Percentiles rank a stretch among this genome's conserved stretches.
phyloP scores from a whole-genome alignment of 2,888 invertebrate genomes.

The Megastigmus dorsalis region DNA sequence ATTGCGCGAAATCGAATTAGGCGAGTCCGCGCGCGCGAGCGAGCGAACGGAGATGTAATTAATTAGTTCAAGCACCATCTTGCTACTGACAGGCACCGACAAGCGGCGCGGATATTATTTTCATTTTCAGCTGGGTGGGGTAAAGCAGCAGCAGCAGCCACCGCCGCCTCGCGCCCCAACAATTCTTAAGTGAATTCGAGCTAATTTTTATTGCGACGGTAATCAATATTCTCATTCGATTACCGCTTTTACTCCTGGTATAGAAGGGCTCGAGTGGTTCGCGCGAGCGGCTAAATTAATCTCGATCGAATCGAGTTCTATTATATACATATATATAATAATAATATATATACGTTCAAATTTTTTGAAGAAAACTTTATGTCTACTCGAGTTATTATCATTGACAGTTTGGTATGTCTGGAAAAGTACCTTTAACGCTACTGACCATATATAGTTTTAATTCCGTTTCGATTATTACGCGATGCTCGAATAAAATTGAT shows the following conservation, averaged over 20 bases:
- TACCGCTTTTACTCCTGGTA: background rate
- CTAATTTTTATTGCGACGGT: constrained; percentile 48
- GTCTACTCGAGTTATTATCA: too few species aligned
- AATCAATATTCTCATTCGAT: constrained; percentile 54
- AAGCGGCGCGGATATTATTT: constrained; percentile 53
- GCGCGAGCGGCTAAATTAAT: background rate
- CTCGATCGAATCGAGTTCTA: background rate
- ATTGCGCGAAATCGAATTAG: constrained; percentile 72
- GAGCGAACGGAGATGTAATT: constrained; percentile 68
- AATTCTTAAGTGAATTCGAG: constrained; percentile 42
- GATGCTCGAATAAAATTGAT: too few species aligned
- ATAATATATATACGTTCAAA: too few species aligned
- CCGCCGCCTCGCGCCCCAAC: too few species aligned
- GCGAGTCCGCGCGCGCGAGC: constrained; percentile 54
- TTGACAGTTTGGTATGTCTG: too few species aligned
- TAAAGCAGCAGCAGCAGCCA: too few species aligned
- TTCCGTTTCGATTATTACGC: too few species aligned
- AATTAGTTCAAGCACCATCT: constrained; percentile 70
- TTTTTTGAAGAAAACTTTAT: too few species aligned
- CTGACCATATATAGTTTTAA: too few species aligned
- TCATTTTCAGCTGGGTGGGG: constrained; percentile 50
- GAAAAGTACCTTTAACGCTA: too few species aligned
- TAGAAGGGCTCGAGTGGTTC: background rate
- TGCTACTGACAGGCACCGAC: constrained; percentile 65
- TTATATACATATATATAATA: too few species aligned